These are phyloP conservation scores for Rhagologus leucostigma DNA, from an alignment of 2,113 vertebrate species.

Conservation along the genomic window DNA sequence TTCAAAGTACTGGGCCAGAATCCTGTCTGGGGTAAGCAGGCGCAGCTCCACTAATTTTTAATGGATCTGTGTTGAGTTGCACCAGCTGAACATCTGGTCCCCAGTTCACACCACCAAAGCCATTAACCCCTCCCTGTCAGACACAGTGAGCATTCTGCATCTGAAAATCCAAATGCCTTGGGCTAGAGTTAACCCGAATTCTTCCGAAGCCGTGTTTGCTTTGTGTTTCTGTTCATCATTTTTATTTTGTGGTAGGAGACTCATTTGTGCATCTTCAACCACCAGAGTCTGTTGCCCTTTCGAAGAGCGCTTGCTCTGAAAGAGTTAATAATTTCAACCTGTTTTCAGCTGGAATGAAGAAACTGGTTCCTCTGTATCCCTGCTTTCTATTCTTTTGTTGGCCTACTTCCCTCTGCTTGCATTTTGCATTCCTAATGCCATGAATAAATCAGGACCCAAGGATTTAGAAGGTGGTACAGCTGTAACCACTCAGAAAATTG, in stretches of 20 bases:
- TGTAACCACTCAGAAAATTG: conserved; percentile 55
- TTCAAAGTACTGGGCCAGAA: background rate
- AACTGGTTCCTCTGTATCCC: conserved; percentile 49
- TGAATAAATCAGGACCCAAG: conserved; percentile 66
- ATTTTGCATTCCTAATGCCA: conserved; percentile 67
- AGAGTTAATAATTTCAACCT: conserved; percentile 53
- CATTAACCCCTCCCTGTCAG: background rate
- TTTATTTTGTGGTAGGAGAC: background rate
- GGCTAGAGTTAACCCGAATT: background rate
- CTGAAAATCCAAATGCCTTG: background rate
- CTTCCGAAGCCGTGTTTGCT: background rate
- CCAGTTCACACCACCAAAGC: background rate
- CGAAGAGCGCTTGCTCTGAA: background rate
- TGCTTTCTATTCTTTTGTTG: conserved; percentile 55
- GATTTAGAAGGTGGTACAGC: conserved; percentile 65
- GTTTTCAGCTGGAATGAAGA: conserved; percentile 42
- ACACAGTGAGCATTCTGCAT: background rate
- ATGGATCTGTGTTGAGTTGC: background rate
- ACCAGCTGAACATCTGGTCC: background rate
- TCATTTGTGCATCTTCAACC: background rate
- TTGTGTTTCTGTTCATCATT: background rate
- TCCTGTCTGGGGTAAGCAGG: background rate
- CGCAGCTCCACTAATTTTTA: background rate
- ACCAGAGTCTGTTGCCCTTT: background rate
- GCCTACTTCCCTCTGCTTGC: conserved; percentile 65